A percentile compares a stretch with the other conserved stretches of the same genome.
phyloP scores from a whole-genome alignment of 2,797 vertebrate genomes.

The Knipowitschia caucasica region DNA sequence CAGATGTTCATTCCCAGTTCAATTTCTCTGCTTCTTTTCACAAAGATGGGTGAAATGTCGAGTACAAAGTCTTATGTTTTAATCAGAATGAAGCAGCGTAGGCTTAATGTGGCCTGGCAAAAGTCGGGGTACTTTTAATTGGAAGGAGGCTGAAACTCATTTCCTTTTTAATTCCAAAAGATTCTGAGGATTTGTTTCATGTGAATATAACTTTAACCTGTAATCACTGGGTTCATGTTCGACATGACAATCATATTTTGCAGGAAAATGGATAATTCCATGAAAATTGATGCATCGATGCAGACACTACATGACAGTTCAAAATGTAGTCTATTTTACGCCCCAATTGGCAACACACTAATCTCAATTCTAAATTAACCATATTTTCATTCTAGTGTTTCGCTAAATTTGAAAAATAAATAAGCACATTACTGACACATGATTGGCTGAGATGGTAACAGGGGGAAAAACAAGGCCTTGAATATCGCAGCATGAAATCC shows the following conservation, averaged over 20 bases:
- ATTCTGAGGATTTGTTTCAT: background rate
- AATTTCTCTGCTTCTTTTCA: conserved; percentile 35
- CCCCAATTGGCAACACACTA: conserved; percentile 6
- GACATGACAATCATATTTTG: background rate
- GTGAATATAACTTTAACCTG: conserved; percentile 23
- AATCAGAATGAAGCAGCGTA: conserved; percentile 28
- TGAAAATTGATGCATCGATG: too few relatives aligned
- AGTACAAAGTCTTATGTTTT: conserved; percentile 15
- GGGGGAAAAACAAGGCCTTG: conserved; percentile 21
- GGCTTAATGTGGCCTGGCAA: conserved; percentile 11
- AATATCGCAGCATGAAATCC: conserved; percentile 21
- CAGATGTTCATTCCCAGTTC: conserved; percentile 38
- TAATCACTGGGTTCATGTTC: background rate
- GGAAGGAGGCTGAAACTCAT: conserved; percentile 9
- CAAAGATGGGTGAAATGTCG: conserved; percentile 7
- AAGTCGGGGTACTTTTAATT: conserved; percentile 39
- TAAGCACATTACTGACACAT: conserved; percentile 12
- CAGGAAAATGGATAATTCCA: too few relatives aligned
- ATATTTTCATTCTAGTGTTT: background rate
- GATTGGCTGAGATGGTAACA: conserved; percentile 25
- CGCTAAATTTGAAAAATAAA: conserved; percentile 12
- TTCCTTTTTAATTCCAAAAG: conserved; percentile 31
- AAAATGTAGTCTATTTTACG: conserved; percentile 3
- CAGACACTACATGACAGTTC: too few relatives aligned
- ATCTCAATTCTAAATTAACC: background rate